phyloP scores from a whole-genome alignment of 2,113 vertebrate species.

The Montifringilla adamsi region DNA sequence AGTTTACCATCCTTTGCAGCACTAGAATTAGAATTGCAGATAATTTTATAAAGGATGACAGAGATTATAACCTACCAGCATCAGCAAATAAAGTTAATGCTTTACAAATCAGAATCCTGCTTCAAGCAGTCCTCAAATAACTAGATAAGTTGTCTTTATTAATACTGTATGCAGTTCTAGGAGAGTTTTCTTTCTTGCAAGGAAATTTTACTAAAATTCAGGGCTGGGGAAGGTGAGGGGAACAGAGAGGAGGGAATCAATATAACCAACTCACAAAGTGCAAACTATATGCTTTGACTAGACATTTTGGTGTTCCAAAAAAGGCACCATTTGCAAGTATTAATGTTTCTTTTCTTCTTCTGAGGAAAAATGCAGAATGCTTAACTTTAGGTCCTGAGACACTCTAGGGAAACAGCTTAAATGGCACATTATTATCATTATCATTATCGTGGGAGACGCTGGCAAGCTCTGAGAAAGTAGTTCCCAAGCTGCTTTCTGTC shows the following conservation, averaged over 20 bases:
- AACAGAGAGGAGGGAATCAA: neutral
- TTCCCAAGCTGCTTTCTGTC: neutral
- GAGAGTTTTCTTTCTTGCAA: neutral
- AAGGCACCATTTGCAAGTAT: accelerated
- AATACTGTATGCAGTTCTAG: neutral
- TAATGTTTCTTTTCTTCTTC: neutral
- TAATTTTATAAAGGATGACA: neutral
- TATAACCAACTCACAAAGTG: neutral
- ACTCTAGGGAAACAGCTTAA: neutral
- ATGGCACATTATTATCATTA: neutral
- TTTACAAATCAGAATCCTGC: neutral
- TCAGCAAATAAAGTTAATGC: neutral
- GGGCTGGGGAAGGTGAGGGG: accelerated
- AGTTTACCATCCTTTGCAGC: neutral
- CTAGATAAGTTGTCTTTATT: neutral
- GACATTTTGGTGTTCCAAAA: neutral
- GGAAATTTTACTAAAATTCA: neutral
- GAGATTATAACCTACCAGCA: neutral
- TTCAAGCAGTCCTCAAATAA: neutral
- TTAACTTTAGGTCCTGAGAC: neutral
- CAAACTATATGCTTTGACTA: neutral
- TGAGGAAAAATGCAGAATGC: neutral
- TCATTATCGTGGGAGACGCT: neutral
- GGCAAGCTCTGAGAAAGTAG: neutral
- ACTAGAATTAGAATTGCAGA: neutral